Base-by-base conservation (phyloP, 2,797 vertebrate species). In the Acestrorhynchus altus region DNA sequence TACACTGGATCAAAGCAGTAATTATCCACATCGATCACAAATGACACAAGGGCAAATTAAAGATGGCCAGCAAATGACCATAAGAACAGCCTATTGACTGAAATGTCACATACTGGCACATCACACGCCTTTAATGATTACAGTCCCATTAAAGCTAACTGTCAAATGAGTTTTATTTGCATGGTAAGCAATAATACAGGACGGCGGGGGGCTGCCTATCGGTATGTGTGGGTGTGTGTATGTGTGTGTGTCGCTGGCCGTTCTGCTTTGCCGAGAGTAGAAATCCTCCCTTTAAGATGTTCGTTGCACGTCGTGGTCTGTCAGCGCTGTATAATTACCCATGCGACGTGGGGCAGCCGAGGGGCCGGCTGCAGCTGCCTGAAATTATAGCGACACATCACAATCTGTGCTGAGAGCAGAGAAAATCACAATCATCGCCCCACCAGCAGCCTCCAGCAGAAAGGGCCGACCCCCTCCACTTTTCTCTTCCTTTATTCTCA, bases 321-420 rank as follows among this genome's bases (percentile, higher is more conserved):
- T 75, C 69, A 63, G 56, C 60, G 61, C 70, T 57, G 74, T 82
- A 64, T 81, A 81, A 83, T 86, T 83, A 76, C 64, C 35, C 68
- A 1, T 44, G 72, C 26, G 73, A 68, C 16, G n/a, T 42, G 54
- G 65, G 20, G 54, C 61, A 51, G 49, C 69, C 44, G 60, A 46
- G 54, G n/a, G 49, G 28, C 42, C 28, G 42, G 66, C 67, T 57
- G 74, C 77, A 81, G 76, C 72, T 82, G 79, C 72, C 59, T 76
- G 79, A 75, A 69, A 74, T 79, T 71, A 81, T 61, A 77, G 61
- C 22, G 54, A 22, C 1, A 20, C 54, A 83, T 81, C 39, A 52
- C 71, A 70, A 39, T 64, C 73, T 76, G 52, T 40, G 4, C 39
- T 6, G 10, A 64, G 71, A 74, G 54, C 59, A 6, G 28, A 72